Base-by-base conservation (phyloP, 2,797 vertebrate genomes). In the Apodemus agrarius region DNA sequence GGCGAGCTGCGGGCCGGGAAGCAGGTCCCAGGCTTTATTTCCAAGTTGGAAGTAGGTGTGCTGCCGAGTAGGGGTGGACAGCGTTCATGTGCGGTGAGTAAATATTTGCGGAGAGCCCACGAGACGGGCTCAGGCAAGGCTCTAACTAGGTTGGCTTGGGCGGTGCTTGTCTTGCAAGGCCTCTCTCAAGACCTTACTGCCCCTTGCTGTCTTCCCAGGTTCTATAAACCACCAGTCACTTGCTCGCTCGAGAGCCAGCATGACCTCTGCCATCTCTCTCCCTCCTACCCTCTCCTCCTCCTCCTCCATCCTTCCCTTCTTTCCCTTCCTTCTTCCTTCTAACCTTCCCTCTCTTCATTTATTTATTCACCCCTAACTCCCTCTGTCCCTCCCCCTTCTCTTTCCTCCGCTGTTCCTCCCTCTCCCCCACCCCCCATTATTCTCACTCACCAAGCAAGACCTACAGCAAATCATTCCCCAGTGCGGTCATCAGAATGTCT, bases 1-100 rank as follows among this genome's bases (percentile, higher is more conserved):
- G 65, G 10, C 9, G 34, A n/a, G 86, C 13, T 1, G 49, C 0
- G 0, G 40, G n/a, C 40, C 52, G 19, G 87, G 84, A 80, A 67
- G 34, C 1, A 6, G 82, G 93, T 6, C 63, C 61, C 22, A 1
- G 81, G 76, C 61, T 34, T 24, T 49, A 76, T 67, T 19, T 37
- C 22, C 9, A 31, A 43, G 69, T 74, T 91, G 13, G 4, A 69
- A 63, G 92, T 17, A 7, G 76, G 90, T 46, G 67, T 90, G 10
- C 37, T 3, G 2, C 0, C 26, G 21, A 22, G 87, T 11, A 46
- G 43, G 59, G 21, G 78, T 16, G 6, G 94, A 31, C 43, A 3
- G 4, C 26, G 0, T 29, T 21, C 3, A 3, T 22, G 11, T 24
- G 24, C 14, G 0, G 17, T 61, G 34, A 0, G 11, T 46, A 29